Conservation (phyloP, 2,888 invertebrate genomes). For the Tillus elongatus region DNA sequence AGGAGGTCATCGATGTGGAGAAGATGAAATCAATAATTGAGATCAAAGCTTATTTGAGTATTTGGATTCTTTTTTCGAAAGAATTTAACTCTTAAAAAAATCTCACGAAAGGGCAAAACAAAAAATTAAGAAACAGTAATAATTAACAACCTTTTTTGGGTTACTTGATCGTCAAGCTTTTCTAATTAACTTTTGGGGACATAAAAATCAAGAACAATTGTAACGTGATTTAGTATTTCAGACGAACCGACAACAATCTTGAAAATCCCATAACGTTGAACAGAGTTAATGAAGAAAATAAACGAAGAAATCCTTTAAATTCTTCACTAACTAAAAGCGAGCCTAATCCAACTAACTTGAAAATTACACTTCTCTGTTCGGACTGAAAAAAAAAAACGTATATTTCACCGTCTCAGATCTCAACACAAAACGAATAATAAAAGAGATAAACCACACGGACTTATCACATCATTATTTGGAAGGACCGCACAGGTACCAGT, state of each 20-base stretch:
- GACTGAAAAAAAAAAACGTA: background rate
- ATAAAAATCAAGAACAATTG: constrained; percentile 3
- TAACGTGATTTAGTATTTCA: background rate
- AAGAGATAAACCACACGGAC: constrained; percentile 21
- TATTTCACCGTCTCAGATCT: too few relatives aligned
- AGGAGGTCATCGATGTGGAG: too few relatives aligned
- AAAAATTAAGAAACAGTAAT: too few relatives aligned
- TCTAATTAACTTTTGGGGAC: too few relatives aligned
- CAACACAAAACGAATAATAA: background rate
- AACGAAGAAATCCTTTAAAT: constrained; percentile 3
- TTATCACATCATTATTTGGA: constrained; percentile 24
- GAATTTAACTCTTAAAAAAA: too few relatives aligned
- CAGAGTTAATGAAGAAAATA: constrained; percentile 1
- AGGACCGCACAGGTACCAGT: background rate
- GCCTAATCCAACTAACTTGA: constrained; percentile 3
- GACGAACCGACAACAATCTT: background rate
- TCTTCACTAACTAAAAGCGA: constrained; percentile 1
- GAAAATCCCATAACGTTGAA: constrained; percentile 1
- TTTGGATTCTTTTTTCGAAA: too few relatives aligned
- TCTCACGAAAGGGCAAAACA: too few relatives aligned
- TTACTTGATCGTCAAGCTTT: too few relatives aligned
- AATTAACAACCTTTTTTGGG: too few relatives aligned
- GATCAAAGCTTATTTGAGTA: too few relatives aligned
- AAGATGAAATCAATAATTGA: too few relatives aligned
- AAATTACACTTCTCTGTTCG: background rate